These are phyloP conservation scores for Lateolabrax maculatus DNA, from an alignment of 2,797 vertebrate genomes.

Conservation along the genomic window DNA sequence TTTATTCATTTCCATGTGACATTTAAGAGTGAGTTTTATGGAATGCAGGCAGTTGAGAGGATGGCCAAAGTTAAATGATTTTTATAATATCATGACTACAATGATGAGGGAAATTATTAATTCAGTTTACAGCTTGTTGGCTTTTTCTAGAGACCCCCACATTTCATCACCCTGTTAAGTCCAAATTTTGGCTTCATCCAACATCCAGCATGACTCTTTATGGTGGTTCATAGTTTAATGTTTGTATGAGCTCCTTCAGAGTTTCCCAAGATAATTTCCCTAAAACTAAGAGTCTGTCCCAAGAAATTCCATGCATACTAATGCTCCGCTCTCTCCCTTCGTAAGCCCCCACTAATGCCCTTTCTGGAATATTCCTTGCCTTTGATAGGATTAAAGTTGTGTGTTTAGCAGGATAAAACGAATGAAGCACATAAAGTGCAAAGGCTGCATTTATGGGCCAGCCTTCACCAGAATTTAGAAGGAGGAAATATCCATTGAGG, in stretches of 20 bases:
- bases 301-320: constrained; percentile 79
- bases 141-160: not conserved
- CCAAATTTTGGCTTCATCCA: constrained; percentile 16
- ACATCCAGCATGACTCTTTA: constrained; percentile 2
- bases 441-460: constrained; percentile 71
- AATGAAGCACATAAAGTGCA: constrained; percentile 74
- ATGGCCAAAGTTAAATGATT: too few species aligned
- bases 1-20: not conserved
- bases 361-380: constrained; percentile 72
- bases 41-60: not conserved
- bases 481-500: constrained; percentile 70
- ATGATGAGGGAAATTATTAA: not conserved
- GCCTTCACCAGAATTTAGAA: constrained; percentile 66
- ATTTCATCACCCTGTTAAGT: constrained; percentile 9
- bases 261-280: constrained; percentile 53
- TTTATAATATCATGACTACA: not conserved
- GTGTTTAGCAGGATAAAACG: constrained; percentile 77
- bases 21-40: not conserved
- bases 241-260: constrained; percentile 47
- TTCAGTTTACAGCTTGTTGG: constrained; percentile 1
- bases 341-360: constrained; percentile 65
- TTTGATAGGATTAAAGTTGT: constrained; percentile 81
- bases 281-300: constrained; percentile 61
- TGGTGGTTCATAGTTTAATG: constrained; percentile 19
- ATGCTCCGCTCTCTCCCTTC: constrained; percentile 55